Percentiles rank a stretch among this genome's conserved stretches.
phyloP scores from a whole-genome alignment of 2,113 vertebrate genomes.

The Pomatorhinus ruficollis region DNA sequence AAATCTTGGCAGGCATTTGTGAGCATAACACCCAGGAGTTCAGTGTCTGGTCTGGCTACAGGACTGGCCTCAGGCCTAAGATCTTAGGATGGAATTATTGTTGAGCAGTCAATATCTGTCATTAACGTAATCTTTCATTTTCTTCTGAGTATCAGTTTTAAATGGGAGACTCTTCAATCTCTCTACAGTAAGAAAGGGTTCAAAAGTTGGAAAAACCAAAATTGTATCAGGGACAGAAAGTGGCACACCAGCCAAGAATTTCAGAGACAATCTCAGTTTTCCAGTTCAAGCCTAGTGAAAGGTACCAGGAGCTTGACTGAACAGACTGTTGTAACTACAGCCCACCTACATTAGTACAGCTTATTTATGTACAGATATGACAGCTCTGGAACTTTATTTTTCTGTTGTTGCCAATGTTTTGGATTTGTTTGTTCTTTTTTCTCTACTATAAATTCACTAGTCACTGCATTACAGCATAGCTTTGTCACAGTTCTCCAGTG shows the following conservation, averaged over 20 bases:
- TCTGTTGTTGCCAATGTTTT: background rate
- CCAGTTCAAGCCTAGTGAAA: background rate
- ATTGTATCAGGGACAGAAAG: background rate
- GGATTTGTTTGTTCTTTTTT: background rate
- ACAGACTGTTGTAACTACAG: background rate
- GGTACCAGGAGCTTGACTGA: background rate
- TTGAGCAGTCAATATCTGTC: background rate
- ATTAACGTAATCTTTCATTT: background rate
- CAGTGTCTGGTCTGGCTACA: background rate
- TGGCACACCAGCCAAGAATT: background rate
- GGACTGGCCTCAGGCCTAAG: background rate
- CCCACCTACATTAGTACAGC: background rate
- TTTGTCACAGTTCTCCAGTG: background rate
- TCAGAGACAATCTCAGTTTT: background rate
- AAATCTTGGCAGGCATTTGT: background rate
- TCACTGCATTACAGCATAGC: background rate
- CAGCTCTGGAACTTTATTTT: background rate
- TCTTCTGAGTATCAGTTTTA: background rate
- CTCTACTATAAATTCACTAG: background rate
- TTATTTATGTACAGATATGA: background rate
- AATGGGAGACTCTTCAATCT: background rate
- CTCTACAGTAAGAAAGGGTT: background rate
- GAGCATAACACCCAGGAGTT: background rate
- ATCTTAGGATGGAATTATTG: background rate
- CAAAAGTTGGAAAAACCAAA: background rate